Percentiles rank a stretch among this genome's conserved stretches.
Evolutionary conservation across 2,888 invertebrate species (phyloP).

Genomic region (Caradrina clavipalpis): DNA sequence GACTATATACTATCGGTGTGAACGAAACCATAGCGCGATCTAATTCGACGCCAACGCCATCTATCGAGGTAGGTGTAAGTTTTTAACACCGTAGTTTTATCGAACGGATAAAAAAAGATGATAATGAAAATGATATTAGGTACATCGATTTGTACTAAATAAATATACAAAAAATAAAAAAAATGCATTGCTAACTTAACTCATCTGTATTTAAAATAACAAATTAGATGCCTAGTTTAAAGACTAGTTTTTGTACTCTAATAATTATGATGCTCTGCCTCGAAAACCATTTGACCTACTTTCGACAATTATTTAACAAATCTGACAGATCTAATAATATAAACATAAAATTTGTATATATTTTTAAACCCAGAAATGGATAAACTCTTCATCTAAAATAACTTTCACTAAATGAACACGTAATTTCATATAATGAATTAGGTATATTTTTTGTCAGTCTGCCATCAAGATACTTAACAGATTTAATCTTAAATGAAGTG

Average conservation of each 20-base stretch:
- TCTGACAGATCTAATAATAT: too few relatives aligned
- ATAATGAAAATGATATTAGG: background rate
- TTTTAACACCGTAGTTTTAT: background rate
- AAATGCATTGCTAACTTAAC: background rate
- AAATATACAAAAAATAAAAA: background rate
- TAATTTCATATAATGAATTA: constrained; percentile 40
- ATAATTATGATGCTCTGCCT: background rate
- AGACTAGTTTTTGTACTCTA: background rate
- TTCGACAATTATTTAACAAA: constrained; percentile 25
- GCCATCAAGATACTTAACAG: constrained; percentile 34
- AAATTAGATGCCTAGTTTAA: background rate
- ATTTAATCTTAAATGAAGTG: constrained; percentile 67
- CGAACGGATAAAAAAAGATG: background rate
- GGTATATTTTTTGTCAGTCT: constrained; percentile 17
- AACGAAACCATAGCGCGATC: constrained; percentile 74
- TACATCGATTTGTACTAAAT: background rate
- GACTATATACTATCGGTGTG: constrained; percentile 21
- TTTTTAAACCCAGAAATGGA: background rate
- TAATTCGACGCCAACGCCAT: constrained; percentile 74
- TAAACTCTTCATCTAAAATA: constrained; percentile 17
- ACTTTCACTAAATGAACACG: constrained; percentile 37
- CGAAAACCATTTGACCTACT: background rate
- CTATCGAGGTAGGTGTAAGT: constrained; percentile 61
- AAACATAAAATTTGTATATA: too few relatives aligned
- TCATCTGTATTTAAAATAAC: constrained; percentile 1